Percentiles rank a stretch among this genome's conserved stretches.
These are phyloP conservation scores for Cottus gobio DNA, from an alignment of 2,113 vertebrate species.

Conservation along the genomic window DNA sequence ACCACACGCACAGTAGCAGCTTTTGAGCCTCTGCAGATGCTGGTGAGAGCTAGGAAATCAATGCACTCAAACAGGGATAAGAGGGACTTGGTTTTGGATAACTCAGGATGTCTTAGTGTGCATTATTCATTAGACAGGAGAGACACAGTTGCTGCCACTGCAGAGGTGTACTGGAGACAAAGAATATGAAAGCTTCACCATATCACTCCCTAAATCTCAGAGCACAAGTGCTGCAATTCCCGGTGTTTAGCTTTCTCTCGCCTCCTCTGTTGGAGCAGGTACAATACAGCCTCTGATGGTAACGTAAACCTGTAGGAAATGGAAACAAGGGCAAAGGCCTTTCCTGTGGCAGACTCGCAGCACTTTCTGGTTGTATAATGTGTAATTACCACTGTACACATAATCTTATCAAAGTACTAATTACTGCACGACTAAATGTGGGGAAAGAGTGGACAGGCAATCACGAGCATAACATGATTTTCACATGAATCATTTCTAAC, in stretches of 20 bases:
- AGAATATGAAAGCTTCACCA: slow-evolving; percentile 76
- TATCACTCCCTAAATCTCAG: slow-evolving; percentile 80
- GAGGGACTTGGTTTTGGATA: slow-evolving; percentile 84
- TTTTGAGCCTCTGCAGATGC: slow-evolving; percentile 70
- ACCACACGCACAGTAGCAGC: slow-evolving; percentile 44
- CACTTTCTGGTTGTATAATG: background rate
- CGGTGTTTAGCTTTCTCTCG: slow-evolving; percentile 74
- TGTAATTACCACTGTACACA: background rate
- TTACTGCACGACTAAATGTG: background rate
- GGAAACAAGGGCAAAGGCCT: slow-evolving; percentile 9
- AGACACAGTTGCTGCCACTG: slow-evolving; percentile 68
- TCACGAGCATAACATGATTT: background rate
- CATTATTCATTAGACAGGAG: slow-evolving; percentile 89
- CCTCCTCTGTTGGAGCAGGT: slow-evolving; percentile 48
- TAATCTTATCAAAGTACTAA: background rate
- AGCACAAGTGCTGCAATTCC: slow-evolving; percentile 70
- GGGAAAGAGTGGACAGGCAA: background rate
- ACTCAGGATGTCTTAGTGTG: slow-evolving; percentile 83
- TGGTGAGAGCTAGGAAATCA: slow-evolving; percentile 81
- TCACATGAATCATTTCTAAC: background rate
- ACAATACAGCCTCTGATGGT: slow-evolving; percentile 29
- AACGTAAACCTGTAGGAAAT: slow-evolving; percentile 32
- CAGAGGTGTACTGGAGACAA: slow-evolving; percentile 61
- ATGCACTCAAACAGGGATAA: slow-evolving; percentile 85
- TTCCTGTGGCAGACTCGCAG: background rate